A percentile compares a stretch with the other conserved stretches of the same genome.
Conservation (phyloP, 2,797 vertebrate genomes). For the Rhyacichthys aspro region DNA sequence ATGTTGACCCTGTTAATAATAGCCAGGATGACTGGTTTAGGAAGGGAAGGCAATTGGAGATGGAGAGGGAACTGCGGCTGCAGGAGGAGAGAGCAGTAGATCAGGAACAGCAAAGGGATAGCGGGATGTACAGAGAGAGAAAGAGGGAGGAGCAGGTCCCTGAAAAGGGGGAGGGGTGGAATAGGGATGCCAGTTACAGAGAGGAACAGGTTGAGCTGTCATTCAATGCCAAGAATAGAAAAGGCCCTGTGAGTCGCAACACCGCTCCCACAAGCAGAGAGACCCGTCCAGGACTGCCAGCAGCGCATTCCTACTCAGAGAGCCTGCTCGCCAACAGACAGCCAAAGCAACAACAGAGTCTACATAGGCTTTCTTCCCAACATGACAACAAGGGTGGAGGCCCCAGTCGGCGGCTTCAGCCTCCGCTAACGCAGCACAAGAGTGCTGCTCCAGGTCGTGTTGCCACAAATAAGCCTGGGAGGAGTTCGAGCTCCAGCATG, state of each 20-base stretch:
- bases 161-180: conserved; percentile 74
- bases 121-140: conserved; percentile 64
- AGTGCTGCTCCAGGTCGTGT: conserved; percentile 54
- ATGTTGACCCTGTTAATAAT: conserved; percentile 62
- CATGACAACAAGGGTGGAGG: conserved; percentile 68
- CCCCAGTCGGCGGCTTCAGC: conserved; percentile 64
- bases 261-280: conserved; percentile 81
- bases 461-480: conserved; percentile 63
- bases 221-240: conserved; percentile 89
- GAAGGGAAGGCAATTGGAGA: conserved; percentile 64
- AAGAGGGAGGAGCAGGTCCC: conserved; percentile 69
- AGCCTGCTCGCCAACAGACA: conserved; percentile 73
- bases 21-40: conserved; percentile 69
- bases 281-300: conserved; percentile 77
- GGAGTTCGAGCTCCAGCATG: conserved; percentile 82
- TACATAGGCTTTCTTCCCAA: conserved; percentile 67
- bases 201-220: conserved; percentile 91
- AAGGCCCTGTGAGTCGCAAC: conserved; percentile 76
- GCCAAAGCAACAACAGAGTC: conserved; percentile 78
- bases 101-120: conserved; percentile 53
- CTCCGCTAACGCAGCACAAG: conserved; percentile 62
- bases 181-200: conserved; percentile 77
- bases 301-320: conserved; percentile 79
- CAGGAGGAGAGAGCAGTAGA: conserved; percentile 53
- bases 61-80: conserved; percentile 64